Base-by-base conservation (phyloP, 2,888 invertebrate species). In the Lomographa bimaculata region DNA sequence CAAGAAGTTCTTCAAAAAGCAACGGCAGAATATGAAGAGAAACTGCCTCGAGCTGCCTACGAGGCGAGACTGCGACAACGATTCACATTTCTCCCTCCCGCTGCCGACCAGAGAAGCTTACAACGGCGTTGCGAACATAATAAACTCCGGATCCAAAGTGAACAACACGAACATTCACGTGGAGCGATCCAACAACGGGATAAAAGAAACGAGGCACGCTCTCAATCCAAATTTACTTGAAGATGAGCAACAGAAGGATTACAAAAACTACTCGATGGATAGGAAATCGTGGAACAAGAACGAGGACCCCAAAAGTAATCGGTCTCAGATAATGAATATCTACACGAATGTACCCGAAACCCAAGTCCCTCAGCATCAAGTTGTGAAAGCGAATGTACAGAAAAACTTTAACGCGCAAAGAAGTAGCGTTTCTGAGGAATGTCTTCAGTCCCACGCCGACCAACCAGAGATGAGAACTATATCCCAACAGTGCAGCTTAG, bases 1-100 rank as follows among this genome's bases (percentile, higher is more conserved):
- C 0, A 92, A 96, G 50, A 96, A 96, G 67, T 98, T 97, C 73
- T 98, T 98, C 79, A 95, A 95, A 59, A 96, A 95, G 57, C 96
- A 96, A 67, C 91, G 94, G 39, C 91, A 95, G 25, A 89, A 94
- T 52, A 91, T 92, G 73, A 94, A 94, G 62, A 92, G 93, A 39
- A 94, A 93, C 59, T 95, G 95, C 61, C 83, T 95, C 9, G 93
- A 94, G 32, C 79, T 93, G 7, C 91, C 93, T 0, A 89, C 92
- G 17, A 83, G 91, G 41, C 79, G 91, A 6, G 92, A 92, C 40
- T 91, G 86, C 10, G 91, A 91, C 26, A 84, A 83, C 20, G 89
- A 90, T 53, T 90, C 89, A 0, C 89, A 87, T 43, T 71, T 84
- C 14, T 89, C 90, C 0, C 46, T 86, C n/a, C 92, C 92, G 0